Evolutionary conservation across 2,888 invertebrate genomes (phyloP).

Genomic region (Mythimna ferrago): DNA sequence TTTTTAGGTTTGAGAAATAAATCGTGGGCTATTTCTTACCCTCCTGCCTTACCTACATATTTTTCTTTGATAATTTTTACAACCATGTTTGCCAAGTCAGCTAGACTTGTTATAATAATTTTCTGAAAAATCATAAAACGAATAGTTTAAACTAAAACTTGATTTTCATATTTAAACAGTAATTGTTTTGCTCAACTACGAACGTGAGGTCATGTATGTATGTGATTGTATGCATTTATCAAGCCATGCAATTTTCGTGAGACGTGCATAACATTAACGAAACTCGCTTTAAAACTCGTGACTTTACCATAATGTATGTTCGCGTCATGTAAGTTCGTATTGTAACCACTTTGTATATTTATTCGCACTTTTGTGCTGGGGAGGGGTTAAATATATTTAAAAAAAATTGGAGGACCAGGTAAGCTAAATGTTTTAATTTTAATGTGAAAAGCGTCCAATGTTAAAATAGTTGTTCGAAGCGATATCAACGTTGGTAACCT

Average conservation of each 20-base stretch:
- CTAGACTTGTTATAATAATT: background rate
- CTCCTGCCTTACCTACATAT: no score
- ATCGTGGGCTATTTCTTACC: no score
- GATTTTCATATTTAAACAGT: background rate
- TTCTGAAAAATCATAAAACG: background rate
- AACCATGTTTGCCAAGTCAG: background rate
- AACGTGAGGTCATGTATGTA: conserved; percentile 1
- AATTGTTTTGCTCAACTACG: conserved; percentile 1
- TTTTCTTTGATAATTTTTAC: no score
- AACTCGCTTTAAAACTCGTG: conserved; percentile 25
- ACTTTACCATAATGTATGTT: conserved; percentile 8
- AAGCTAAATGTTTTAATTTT: background rate
- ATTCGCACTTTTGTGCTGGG: background rate
- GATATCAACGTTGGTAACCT: no score
- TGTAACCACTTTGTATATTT: conserved; percentile 4
- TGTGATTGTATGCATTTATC: conserved; percentile 32
- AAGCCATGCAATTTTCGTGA: conserved; percentile 36
- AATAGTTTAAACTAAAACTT: background rate
- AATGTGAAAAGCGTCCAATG: no score
- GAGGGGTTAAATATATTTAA: background rate
- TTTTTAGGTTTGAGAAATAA: no score
- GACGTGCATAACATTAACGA: conserved; percentile 42
- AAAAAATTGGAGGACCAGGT: background rate
- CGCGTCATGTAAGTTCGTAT: background rate
- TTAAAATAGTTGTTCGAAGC: no score